These are phyloP conservation scores for Trochalopteron elliotii DNA, from an alignment of 2,113 vertebrate genomes.

Conservation along the genomic window DNA sequence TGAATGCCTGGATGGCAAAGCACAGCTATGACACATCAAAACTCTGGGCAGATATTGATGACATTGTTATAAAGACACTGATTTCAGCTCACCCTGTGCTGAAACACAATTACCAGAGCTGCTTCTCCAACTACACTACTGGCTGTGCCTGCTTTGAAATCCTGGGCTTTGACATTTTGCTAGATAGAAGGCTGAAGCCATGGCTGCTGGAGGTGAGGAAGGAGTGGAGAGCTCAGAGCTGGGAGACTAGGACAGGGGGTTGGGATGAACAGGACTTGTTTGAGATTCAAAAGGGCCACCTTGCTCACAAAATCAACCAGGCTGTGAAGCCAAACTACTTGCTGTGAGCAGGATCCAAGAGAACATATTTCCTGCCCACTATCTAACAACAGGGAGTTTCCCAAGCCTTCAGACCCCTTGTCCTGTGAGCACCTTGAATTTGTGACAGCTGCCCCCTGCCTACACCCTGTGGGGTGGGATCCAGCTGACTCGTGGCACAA, in stretches of 20 bases:
- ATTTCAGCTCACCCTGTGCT: constrained; percentile 77
- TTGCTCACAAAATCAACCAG: not conserved
- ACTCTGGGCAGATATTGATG: constrained; percentile 76
- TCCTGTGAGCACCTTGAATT: not conserved
- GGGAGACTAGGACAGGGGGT: not conserved
- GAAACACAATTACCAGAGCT: constrained; percentile 80
- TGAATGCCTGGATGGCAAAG: constrained; percentile 72
- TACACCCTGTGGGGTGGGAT: not conserved
- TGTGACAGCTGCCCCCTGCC: not conserved
- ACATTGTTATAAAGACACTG: constrained; percentile 79
- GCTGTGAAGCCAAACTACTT: not conserved
- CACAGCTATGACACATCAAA: constrained; percentile 59
- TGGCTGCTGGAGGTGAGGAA: constrained; percentile 82
- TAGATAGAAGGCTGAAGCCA: constrained; percentile 78
- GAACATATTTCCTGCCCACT: not conserved
- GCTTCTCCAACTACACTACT: constrained; percentile 69
- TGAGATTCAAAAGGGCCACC: not conserved
- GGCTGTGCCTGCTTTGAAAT: constrained; percentile 81
- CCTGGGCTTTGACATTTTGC: constrained; percentile 80
- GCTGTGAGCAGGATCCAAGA: not conserved
- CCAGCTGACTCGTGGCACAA: not conserved
- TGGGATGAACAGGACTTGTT: not conserved
- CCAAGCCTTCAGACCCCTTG: not conserved
- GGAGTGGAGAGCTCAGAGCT: not conserved
- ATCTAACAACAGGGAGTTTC: not conserved